Evolutionary conservation across 2,797 vertebrate species (phyloP), one percentile per base, ranked within the genome.

Genomic region (Myotis myotis): DNA sequence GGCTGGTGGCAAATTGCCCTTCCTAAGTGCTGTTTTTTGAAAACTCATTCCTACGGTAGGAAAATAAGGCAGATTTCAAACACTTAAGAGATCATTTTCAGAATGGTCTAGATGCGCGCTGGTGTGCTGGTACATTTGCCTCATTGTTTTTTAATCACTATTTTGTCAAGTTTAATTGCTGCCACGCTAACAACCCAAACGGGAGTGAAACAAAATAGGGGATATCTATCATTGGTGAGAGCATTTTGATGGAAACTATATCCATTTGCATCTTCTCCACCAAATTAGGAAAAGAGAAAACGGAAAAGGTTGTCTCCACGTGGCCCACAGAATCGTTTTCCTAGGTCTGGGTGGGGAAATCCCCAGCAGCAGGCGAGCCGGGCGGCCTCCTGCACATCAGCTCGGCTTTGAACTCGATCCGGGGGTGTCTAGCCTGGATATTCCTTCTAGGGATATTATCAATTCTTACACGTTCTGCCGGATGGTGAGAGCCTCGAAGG

Each of bases 51-150:
- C 96, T 97, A 96, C 17, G 75, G 96, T 96, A 96, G 96, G 93
- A 97, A 97, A 97, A 97, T 96, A 97, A 97, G 97, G 30, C 92
- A 96, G 96, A 97, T 97, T 81, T 93, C 20, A 93, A 91, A 92
- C 55, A 93, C 95, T 94, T 91, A 97, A 97, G 96, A 97, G 75
- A 93, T 93, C 95, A 93, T 96, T 98, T 98, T 92, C 96, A 55
- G 95, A 97, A 96, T 95, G 93, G 92, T 97, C 96, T 96, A 95
- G 97, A 96, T 97, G 93, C 71, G 28, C 87, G 76, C 93, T 76
- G 8, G 76, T 96, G 87, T 95, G 96, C 97, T 93, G 96, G 72
- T 95, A 95, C 95, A 94, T 96, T 72, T 57, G 88, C 93, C 93
- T 97, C 95, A 94, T 95, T 83, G 92, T 94, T 92, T 97, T 97